Percentiles rank a stretch among this genome's conserved stretches.
Conservation (phyloP, 1,140 invertebrate genomes). For the Charaxes varanes region DNA sequence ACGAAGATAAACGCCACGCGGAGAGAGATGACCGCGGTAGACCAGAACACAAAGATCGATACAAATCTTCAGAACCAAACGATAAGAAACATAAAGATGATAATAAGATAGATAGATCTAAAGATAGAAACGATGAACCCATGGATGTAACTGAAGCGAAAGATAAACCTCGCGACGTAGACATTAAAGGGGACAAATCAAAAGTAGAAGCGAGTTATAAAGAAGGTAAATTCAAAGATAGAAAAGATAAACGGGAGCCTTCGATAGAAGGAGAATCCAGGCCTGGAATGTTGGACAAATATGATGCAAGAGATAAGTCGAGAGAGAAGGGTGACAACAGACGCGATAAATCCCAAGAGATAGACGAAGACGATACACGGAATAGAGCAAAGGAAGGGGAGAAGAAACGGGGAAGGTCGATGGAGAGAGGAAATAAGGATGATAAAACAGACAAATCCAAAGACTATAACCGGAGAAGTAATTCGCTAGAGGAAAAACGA, state of each 20-base stretch:
- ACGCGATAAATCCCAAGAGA: slow-evolving; percentile 14
- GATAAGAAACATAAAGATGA: slow-evolving; percentile 1
- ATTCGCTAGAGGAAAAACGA: no score
- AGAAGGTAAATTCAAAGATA: slow-evolving; percentile 5
- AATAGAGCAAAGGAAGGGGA: neutral
- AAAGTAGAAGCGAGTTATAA: slow-evolving; percentile 7
- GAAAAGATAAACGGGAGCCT: slow-evolving; percentile 7
- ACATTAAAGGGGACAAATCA: neutral
- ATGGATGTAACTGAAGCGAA: no score
- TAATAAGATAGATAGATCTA: slow-evolving; percentile 7
- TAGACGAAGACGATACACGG: no score
- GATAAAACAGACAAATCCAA: slow-evolving; percentile 14
- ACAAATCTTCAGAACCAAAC: neutral
- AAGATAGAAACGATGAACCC: slow-evolving; percentile 7
- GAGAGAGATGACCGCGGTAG: neutral
- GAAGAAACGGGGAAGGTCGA: slow-evolving; percentile 8
- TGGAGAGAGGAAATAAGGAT: neutral
- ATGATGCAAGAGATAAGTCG: slow-evolving; percentile 7
- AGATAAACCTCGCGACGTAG: no score
- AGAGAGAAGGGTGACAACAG: slow-evolving; percentile 7
- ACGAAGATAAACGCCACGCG: slow-evolving; percentile 5
- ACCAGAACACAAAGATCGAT: slow-evolving; percentile 6
- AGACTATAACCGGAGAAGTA: no score
- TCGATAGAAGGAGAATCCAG: no score
- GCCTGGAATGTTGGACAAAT: neutral